phyloP scores from a whole-genome alignment of 2,113 vertebrate genomes.

The Gambusia affinis region DNA sequence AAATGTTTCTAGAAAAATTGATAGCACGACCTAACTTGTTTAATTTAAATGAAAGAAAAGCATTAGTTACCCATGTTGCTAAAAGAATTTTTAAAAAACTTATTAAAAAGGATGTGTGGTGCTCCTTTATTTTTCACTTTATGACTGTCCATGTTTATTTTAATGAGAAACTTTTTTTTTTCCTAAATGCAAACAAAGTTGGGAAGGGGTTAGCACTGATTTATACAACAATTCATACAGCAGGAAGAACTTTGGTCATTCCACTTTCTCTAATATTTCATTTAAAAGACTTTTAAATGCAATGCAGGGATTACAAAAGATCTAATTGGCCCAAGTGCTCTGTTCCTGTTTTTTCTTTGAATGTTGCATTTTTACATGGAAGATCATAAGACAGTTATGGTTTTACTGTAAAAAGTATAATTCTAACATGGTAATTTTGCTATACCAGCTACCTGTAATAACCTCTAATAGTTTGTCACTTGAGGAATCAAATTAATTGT shows the following conservation, averaged over 20 bases:
- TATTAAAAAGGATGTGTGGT: too few species aligned
- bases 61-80: too few species aligned
- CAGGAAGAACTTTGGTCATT: background rate
- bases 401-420: background rate
- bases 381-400: background rate
- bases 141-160: too few species aligned
- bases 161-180: too few species aligned
- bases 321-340: background rate
- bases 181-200: background rate
- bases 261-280: background rate
- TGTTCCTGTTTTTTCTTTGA: background rate
- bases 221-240: background rate
- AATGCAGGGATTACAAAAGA: background rate
- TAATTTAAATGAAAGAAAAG: background rate
- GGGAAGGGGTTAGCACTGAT: background rate
- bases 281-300: background rate
- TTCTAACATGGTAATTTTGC: background rate
- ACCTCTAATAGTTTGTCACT: slow-evolving; percentile 23
- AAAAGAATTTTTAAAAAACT: too few species aligned
- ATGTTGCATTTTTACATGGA: background rate
- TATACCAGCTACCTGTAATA: too few species aligned
- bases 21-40: background rate
- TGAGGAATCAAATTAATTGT: slow-evolving; percentile 54
- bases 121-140: background rate
- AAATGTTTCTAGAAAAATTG: background rate